Evolutionary conservation across 1,140 invertebrate genomes (phyloP).

Genomic region (Vanessa tameamea): DNA sequence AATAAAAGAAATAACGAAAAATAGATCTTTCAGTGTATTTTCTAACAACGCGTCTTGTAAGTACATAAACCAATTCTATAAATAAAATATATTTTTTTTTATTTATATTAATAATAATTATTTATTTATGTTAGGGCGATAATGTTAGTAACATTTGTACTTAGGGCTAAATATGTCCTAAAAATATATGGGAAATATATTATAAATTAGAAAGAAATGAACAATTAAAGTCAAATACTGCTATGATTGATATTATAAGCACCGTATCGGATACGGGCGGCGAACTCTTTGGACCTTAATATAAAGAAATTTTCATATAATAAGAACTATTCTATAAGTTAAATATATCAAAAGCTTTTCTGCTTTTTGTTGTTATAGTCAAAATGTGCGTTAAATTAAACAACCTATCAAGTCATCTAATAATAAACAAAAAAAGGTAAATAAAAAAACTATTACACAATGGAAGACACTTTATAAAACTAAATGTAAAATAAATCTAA

Average conservation of each 20-base stretch:
- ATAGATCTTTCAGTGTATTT: constrained; percentile 53
- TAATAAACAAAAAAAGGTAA: constrained; percentile 37
- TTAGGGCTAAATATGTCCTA: constrained; percentile 56
- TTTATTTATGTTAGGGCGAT: constrained; percentile 45
- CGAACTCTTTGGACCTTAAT: constrained; percentile 73
- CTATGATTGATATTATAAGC: constrained; percentile 52
- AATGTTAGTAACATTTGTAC: constrained; percentile 72
- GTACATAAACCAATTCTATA: constrained; percentile 74
- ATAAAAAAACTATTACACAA: constrained; percentile 44
- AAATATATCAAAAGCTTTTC: constrained; percentile 49
- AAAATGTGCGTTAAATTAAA: constrained; percentile 56
- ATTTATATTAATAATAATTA: constrained; percentile 7
- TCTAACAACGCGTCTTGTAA: constrained; percentile 60
- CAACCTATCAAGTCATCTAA: constrained; percentile 28
- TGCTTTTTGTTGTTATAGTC: constrained; percentile 52
- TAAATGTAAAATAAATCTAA: constrained; percentile 35
- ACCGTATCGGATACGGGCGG: constrained; percentile 57
- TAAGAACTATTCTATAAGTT: constrained; percentile 49
- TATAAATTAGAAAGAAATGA: constrained; percentile 46
- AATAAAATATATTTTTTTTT: constrained; percentile 54
- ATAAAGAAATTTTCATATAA: constrained; percentile 29
- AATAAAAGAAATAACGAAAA: constrained; percentile 53
- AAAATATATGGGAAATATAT: constrained; percentile 42
- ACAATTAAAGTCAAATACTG: constrained; percentile 60
- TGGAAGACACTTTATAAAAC: constrained; percentile 43